A percentile compares a stretch with the other conserved stretches of the same genome.
phyloP scores from a whole-genome alignment of 2,888 invertebrate species.

The Dryomyza anilis region DNA sequence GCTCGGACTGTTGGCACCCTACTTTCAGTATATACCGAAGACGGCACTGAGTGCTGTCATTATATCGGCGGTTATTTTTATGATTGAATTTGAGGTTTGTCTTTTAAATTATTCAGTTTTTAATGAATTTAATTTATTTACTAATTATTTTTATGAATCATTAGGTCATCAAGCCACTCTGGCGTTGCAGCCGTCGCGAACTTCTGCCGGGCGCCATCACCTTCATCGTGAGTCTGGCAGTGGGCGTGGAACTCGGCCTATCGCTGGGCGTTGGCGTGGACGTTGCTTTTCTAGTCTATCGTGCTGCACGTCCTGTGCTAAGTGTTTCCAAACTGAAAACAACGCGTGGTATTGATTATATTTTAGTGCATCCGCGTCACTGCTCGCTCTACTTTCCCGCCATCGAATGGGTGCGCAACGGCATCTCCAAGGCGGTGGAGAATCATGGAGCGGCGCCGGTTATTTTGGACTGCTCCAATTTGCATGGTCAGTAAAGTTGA shows the following conservation, averaged over 20 bases:
- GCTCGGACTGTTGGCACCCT: slow-evolving; percentile 83
- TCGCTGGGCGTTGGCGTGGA: slow-evolving; percentile 81
- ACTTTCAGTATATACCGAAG: slow-evolving; percentile 88
- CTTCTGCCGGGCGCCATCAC: slow-evolving; percentile 82
- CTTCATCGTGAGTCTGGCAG: slow-evolving; percentile 77
- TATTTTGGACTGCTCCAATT: slow-evolving; percentile 80
- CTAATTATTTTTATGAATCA: background rate
- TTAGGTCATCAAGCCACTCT: slow-evolving; percentile 80
- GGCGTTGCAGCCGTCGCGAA: slow-evolving; percentile 81
- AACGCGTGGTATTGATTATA: slow-evolving; percentile 71
- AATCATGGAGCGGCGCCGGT: slow-evolving; percentile 76
- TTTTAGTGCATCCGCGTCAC: slow-evolving; percentile 78
- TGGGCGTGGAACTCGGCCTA: slow-evolving; percentile 88
- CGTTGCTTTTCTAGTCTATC: slow-evolving; percentile 77
- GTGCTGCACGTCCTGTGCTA: slow-evolving; percentile 79
- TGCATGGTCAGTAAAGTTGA: slow-evolving; percentile 67
- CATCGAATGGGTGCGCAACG: slow-evolving; percentile 79
- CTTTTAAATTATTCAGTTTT: background rate
- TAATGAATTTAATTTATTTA: background rate
- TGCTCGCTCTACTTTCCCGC: slow-evolving; percentile 81
- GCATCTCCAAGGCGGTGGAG: slow-evolving; percentile 75
- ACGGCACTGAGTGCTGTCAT: slow-evolving; percentile 90
- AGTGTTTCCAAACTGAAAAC: slow-evolving; percentile 76
- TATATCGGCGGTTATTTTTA: slow-evolving; percentile 92
- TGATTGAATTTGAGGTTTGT: slow-evolving; percentile 84